Evolutionary conservation across 2,113 vertebrate genomes (phyloP).

Genomic region (Osmerus eperlanus): DNA sequence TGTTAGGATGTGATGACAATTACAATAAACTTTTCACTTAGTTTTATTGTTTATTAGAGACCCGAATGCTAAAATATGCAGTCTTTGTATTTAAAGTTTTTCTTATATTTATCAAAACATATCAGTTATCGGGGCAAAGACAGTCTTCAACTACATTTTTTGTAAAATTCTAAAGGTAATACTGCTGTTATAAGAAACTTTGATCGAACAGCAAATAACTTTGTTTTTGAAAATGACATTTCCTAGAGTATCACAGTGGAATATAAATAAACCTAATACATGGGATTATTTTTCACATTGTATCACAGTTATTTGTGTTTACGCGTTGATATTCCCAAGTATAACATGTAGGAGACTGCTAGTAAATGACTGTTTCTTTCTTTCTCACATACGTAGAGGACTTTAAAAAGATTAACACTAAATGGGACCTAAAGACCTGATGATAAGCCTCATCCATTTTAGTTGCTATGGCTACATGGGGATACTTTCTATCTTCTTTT

Average conservation of each 20-base stretch:
- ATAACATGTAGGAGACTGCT: constrained; percentile 12
- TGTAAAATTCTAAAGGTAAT: neutral
- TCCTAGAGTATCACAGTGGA: neutral
- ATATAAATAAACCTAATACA: neutral
- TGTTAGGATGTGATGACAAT: constrained; percentile 24
- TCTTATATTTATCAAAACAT: neutral
- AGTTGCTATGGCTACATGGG: constrained; percentile 59
- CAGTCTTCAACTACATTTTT: neutral
- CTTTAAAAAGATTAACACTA: constrained; percentile 43
- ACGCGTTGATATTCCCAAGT: neutral
- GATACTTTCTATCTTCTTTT: constrained; percentile 75
- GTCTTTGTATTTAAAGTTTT: neutral
- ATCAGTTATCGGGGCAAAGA: neutral
- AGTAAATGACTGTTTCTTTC: constrained; percentile 13
- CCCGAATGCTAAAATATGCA: neutral
- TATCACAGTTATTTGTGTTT: neutral
- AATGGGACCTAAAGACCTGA: constrained; percentile 37
- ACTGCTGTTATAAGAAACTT: no score
- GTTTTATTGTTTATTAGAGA: constrained; percentile 13
- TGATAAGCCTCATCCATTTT: constrained; percentile 70
- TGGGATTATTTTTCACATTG: neutral
- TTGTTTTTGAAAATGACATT: neutral
- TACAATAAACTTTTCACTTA: constrained; percentile 6
- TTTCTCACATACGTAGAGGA: constrained; percentile 1
- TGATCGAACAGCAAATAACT: no score